These are phyloP conservation scores for Monochamus alternatus DNA, from an alignment of 2,888 invertebrate species.

Conservation along the genomic window DNA sequence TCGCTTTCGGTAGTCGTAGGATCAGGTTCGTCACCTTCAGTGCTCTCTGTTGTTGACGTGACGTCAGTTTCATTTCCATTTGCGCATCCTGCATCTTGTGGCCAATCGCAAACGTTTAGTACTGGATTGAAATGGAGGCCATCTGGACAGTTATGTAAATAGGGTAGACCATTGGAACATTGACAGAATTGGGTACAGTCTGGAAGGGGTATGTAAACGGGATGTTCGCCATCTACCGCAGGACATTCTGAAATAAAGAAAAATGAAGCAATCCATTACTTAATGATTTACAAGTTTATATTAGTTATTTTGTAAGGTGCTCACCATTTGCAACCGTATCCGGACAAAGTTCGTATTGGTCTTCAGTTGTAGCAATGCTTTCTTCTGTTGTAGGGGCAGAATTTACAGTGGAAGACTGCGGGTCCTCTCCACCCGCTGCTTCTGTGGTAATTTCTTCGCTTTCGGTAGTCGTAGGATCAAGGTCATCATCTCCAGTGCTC, in stretches of 20 bases:
- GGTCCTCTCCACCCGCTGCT: too few species aligned
- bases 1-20: background rate
- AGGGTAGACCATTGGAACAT: constrained; percentile 51
- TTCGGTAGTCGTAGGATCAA: too few species aligned
- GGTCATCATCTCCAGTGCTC: constrained; percentile 1
- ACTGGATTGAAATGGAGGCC: constrained; percentile 50
- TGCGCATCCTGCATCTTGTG: constrained; percentile 53
- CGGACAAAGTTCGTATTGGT: too few species aligned
- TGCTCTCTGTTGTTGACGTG: background rate
- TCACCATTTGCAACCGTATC: background rate
- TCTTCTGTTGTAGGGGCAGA: too few species aligned
- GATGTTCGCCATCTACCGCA: constrained; percentile 38
- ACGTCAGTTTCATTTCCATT: constrained; percentile 13
- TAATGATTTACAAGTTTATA: too few species aligned
- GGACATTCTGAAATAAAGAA: constrained; percentile 46
- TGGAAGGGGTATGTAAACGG: constrained; percentile 43
- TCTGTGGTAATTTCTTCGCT: too few species aligned
- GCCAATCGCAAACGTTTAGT: constrained; percentile 53
- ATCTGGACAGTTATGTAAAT: constrained; percentile 48
- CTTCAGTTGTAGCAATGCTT: too few species aligned
- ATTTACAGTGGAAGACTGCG: too few species aligned
- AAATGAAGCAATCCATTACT: too few species aligned
- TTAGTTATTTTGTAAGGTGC: background rate
- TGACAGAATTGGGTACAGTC: constrained; percentile 53
- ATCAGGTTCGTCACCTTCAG: background rate